Base-by-base conservation (phyloP, 1,140 invertebrate genomes). In the Leptinotarsa undecemlineata region DNA sequence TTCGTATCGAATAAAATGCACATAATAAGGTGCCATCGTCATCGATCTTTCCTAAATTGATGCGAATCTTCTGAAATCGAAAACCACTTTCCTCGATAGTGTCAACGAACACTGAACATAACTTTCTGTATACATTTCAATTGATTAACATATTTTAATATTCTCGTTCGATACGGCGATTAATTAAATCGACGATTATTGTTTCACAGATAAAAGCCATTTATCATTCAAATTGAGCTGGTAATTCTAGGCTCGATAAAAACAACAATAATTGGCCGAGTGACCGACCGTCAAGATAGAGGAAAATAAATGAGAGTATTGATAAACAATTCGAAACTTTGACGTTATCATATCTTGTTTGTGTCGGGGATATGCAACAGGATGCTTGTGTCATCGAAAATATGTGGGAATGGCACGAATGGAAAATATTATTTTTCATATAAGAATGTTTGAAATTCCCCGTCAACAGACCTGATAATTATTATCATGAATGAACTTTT, bases 181-280 rank as follows among this genome's bases (percentile, higher is more conserved):
- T 66, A 66, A 66, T 66, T 66, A 66, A 66, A 66, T 23, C n/a
- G 63, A 23, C 63, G 21, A 66, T 66, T 66, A 33, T 66, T 66
- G 17, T 66, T 66, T 66, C 8, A 21, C 21, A 66, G 63, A 66
- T 66, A 66, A 66, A 14, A 5, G 15, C 63, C 63, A 66, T 66
- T 66, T 66, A 66, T 66, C 63, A 66, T 23, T 21, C 26, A 11
- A 66, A 66, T 23, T n/a, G 20, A 66, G 63, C n/a, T 66, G 21
- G 63, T 66, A 66, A 66, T 33, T 66, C 63, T 66, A 13, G 17
- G 63, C 15, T 23, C 26, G 63, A 66, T 66, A 66, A 66, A 66
- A 66, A 66, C 20, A 66, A 66, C n/a, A 23, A 66, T 66, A 66
- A 66, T 66, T 66, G 63, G 63, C 21, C 63, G n/a, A 66, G 13